Percentiles rank a stretch among this genome's conserved stretches.
Conservation (phyloP, 2,888 invertebrate genomes). For the Gryllus longicercus region DNA sequence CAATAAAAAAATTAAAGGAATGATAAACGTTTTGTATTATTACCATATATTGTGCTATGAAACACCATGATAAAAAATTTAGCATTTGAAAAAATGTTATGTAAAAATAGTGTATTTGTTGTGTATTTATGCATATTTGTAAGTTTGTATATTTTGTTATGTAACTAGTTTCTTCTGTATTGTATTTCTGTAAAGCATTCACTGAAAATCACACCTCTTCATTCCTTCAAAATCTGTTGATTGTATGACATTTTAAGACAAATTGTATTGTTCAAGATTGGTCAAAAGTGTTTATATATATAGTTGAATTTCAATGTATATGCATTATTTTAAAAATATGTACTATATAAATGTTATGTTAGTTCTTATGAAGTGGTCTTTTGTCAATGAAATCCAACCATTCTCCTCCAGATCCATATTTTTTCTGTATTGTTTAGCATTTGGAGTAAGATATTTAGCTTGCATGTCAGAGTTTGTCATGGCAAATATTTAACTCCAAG, state of each 20-base stretch:
- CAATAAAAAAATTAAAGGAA: no score
- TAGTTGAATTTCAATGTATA: constrained; percentile 32
- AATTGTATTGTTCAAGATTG: background rate
- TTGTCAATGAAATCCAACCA: constrained; percentile 31
- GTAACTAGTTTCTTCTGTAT: background rate
- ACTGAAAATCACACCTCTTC: constrained; percentile 30
- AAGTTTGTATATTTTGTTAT: background rate
- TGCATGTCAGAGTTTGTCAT: no score
- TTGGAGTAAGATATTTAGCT: no score
- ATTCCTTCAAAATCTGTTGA: constrained; percentile 21
- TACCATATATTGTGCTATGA: no score
- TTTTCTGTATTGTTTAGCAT: no score
- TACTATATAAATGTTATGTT: constrained; percentile 37
- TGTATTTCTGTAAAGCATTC: background rate
- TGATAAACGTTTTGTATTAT: no score
- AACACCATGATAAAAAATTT: no score
- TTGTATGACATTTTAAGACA: background rate
- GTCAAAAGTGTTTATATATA: background rate
- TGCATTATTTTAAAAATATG: constrained; percentile 38
- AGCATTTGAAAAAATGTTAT: no score
- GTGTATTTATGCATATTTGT: background rate
- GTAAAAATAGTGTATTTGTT: no score
- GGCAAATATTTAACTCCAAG: no score
- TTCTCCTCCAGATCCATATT: background rate
- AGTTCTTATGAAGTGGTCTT: constrained; percentile 42